Base-by-base conservation (phyloP, 2,888 invertebrate species). In the Clusia tigrina region DNA sequence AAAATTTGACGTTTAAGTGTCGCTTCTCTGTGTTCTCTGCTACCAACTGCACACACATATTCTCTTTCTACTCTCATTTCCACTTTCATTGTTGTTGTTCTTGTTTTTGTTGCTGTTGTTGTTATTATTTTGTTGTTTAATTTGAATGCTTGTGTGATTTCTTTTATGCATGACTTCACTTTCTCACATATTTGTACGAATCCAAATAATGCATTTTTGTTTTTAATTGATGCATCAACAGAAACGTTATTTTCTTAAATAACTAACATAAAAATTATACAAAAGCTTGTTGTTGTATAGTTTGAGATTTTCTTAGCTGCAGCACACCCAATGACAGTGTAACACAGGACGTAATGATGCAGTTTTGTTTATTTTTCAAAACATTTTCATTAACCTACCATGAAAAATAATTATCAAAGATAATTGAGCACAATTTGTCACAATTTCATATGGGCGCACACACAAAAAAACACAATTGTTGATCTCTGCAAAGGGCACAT, bases 141-240 rank as follows among this genome's bases (percentile, higher is more conserved):
- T 42, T 42, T n/a, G 12, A 42, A 42, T 42, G 9, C 15, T 20
- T 20, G 48, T 20, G 20, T 15, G 15, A 5, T 20, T 48, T 42
- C n/a, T 42, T 42, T 42, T 48, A 15, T 3, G 48, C 22, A 67
- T 78, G 75, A 76, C 71, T 74, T 77, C 66, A 74, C 78, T 76
- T 77, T 74, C 78, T 71, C 78, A 74, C 67, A 71, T 64, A 32
- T 32, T 32, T 12, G n/a, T n/a, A 32, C 32, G 12, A 32, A 9
- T 48, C 22, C 22, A 48, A 20, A 48, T 22, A 48, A 48, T 48
- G 48, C 48, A 48, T 48, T 42, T 48, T 48, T 48, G 18, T 48
- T 48, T 48, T 3, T 20, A 18, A 20, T 20, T 20, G 18, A 20
- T 5, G 20, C 48, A n/a, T 3, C 3, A 2, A 15, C 6, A 42